A percentile compares a stretch with the other conserved stretches of the same genome.
Conservation (phyloP, 2,888 invertebrate species). For the Hydriomena furcata region DNA sequence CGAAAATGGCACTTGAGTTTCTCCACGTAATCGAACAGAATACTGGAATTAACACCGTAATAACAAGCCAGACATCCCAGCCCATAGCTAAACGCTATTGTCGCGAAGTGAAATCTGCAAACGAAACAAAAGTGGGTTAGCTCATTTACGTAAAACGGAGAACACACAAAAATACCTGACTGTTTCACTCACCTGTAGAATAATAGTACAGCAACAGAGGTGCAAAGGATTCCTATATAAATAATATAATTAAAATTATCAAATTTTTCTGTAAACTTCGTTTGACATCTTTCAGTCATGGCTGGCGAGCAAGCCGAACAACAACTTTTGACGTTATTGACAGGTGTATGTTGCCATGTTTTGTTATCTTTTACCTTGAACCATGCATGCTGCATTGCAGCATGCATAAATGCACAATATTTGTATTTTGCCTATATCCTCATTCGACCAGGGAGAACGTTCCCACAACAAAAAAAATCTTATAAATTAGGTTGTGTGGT, state of each 20-base stretch:
- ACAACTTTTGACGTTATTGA: conserved; percentile 52
- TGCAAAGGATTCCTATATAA: conserved; percentile 66
- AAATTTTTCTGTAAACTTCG: conserved; percentile 72
- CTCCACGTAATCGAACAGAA: conserved; percentile 63
- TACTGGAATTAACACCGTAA: conserved; percentile 65
- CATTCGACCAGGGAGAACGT: too few species aligned
- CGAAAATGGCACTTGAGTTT: conserved; percentile 68
- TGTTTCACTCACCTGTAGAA: conserved; percentile 64
- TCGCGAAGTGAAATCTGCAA: conserved; percentile 76
- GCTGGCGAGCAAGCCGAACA: conserved; percentile 71
- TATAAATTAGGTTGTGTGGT: too few species aligned
- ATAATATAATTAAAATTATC: conserved; percentile 77
- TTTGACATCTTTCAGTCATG: conserved; percentile 83
- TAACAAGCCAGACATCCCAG: conserved; percentile 80
- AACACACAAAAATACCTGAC: conserved; percentile 28
- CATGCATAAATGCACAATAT: too few species aligned
- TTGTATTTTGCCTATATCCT: too few species aligned
- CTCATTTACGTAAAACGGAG: conserved; percentile 23
- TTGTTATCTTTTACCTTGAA: background rate
- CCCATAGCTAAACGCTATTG: conserved; percentile 73
- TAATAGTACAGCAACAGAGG: conserved; percentile 66
- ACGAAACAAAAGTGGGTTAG: conserved; percentile 49
- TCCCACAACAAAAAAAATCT: too few species aligned
- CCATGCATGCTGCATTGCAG: too few species aligned
- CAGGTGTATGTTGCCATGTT: conserved; percentile 20